phyloP scores from a whole-genome alignment of 2,888 invertebrate species.

The Cheilosia grossa region DNA sequence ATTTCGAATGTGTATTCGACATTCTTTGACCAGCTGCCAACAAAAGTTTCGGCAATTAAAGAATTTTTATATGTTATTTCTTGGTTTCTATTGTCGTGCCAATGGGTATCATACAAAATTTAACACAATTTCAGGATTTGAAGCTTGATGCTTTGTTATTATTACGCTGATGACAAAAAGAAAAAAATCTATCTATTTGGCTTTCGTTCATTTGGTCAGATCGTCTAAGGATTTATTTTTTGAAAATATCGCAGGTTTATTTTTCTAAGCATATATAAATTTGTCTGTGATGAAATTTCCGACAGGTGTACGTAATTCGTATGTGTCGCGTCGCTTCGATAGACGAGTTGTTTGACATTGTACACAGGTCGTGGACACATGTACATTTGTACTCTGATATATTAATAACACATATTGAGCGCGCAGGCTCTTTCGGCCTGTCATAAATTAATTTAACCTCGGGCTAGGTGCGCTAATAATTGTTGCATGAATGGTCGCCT shows the following conservation, averaged over 20 bases:
- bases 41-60: neutral
- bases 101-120: neutral
- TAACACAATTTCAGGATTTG: neutral
- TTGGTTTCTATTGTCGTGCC: neutral
- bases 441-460: too few relatives aligned
- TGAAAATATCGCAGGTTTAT: neutral
- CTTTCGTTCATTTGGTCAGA: neutral
- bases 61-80: neutral
- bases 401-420: too few relatives aligned
- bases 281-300: neutral
- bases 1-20: neutral
- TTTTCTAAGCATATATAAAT: neutral
- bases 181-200: neutral
- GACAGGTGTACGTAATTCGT: neutral
- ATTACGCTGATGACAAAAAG: neutral
- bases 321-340: neutral
- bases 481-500: too few relatives aligned
- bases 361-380: neutral
- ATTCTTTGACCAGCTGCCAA: constrained; percentile 5
- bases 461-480: too few relatives aligned
- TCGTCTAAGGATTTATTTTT: neutral
- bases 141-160: neutral
- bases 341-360: neutral
- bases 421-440: too few relatives aligned
- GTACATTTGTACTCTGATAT: neutral